A percentile compares a stretch with the other conserved stretches of the same genome.
Evolutionary conservation across 2,113 vertebrate genomes (phyloP).

Genomic region (Mustela lutreola): DNA sequence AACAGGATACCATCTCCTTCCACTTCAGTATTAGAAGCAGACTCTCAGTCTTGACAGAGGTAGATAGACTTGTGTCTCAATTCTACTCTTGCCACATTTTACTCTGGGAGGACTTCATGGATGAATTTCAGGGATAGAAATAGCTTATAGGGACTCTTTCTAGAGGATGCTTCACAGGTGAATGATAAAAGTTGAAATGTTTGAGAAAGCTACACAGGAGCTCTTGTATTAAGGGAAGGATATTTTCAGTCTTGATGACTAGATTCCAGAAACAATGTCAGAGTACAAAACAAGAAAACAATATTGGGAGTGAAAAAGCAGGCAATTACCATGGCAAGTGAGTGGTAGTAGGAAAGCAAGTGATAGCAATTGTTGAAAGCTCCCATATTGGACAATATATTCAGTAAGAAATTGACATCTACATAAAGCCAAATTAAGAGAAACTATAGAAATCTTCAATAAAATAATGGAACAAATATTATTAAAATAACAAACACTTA

Average conservation of each 20-base stretch:
- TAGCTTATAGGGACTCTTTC: not conserved
- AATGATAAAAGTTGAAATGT: conserved; percentile 39
- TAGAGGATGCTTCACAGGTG: not conserved
- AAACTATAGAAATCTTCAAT: conserved; percentile 8
- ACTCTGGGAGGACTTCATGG: not conserved
- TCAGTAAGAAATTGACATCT: not conserved
- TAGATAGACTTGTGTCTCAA: not conserved
- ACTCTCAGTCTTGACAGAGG: not conserved
- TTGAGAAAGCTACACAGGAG: not conserved
- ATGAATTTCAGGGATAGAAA: not conserved
- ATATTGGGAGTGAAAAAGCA: not conserved
- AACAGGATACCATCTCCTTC: not conserved
- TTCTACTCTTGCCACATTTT: conserved; percentile 25
- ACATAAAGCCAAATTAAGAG: conserved; percentile 49
- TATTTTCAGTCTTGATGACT: conserved; percentile 38
- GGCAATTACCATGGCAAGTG: not conserved
- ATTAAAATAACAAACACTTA: conserved; percentile 18
- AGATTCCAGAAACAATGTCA: conserved; percentile 41
- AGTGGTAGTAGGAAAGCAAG: not conserved
- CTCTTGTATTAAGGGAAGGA: not conserved
- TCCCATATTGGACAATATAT: not conserved
- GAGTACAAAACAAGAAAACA: conserved; percentile 19
- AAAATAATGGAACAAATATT: conserved; percentile 47
- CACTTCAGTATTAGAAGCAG: not conserved
- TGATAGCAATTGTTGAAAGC: conserved; percentile 32